Evolutionary conservation across 2,797 vertebrate species (phyloP).

Genomic region (Enteromius trimaculatus): DNA sequence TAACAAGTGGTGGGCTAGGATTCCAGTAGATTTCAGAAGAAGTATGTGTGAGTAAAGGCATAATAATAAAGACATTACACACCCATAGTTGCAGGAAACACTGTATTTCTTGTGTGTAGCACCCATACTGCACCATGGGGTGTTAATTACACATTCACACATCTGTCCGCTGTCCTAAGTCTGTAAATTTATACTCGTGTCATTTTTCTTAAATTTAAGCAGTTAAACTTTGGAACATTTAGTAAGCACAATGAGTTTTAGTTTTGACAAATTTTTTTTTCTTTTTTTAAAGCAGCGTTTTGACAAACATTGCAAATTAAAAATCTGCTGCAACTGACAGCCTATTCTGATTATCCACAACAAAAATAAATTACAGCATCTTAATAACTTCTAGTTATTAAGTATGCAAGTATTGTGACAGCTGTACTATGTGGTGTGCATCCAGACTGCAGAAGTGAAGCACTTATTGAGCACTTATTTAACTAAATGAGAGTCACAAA

Average conservation of each 20-base stretch:
- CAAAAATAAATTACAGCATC: neutral
- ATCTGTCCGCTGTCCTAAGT: conserved; percentile 11
- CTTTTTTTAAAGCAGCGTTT: neutral
- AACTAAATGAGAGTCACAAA: neutral
- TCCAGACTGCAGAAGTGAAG: neutral
- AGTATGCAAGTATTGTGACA: neutral
- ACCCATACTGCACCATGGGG: conserved; percentile 9
- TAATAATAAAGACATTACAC: neutral
- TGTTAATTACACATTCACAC: conserved; percentile 46
- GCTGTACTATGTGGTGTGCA: neutral
- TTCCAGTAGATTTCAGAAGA: neutral
- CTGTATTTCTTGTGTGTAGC: conserved; percentile 3
- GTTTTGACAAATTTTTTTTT: neutral
- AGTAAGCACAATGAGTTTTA: neutral
- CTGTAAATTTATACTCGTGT: neutral
- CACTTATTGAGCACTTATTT: neutral
- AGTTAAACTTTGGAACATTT: neutral
- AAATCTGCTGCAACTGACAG: neutral
- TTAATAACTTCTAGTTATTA: neutral
- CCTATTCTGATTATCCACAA: neutral
- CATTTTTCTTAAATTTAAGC: neutral
- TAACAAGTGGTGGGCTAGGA: neutral
- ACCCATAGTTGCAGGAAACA: neutral
- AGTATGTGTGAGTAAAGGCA: neutral
- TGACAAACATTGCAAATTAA: neutral